Conservation (phyloP, 2,888 invertebrate species). For the Drymonia ruficornis region DNA sequence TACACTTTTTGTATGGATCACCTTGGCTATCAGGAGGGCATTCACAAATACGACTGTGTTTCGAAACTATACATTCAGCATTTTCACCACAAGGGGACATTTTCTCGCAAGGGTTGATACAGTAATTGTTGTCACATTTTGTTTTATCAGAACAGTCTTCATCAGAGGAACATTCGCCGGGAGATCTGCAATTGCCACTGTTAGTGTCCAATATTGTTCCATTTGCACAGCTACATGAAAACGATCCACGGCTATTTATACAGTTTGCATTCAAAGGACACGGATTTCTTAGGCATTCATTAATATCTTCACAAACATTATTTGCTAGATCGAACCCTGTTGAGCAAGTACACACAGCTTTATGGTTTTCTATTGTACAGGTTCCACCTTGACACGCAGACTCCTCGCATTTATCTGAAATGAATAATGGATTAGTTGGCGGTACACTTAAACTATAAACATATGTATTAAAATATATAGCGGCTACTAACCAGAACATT, state of each 20-base stretch:
- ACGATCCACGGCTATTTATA: conserved; percentile 91
- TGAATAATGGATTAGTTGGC: conserved; percentile 2
- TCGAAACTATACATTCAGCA: conserved; percentile 89
- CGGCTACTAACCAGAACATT: conserved; percentile 88
- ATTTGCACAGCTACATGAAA: conserved; percentile 90
- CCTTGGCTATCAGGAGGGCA: conserved; percentile 91
- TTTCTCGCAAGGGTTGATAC: conserved; percentile 91
- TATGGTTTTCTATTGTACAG: conserved; percentile 90
- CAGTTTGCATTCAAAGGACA: conserved; percentile 93
- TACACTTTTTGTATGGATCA: conserved; percentile 90
- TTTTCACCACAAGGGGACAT: conserved; percentile 88
- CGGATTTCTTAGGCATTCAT: conserved; percentile 91
- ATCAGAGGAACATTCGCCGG: conserved; percentile 93
- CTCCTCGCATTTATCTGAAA: conserved; percentile 91
- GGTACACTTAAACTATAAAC: background rate
- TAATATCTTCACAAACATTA: conserved; percentile 90
- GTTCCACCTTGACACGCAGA: conserved; percentile 92
- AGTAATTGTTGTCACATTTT: conserved; percentile 89
- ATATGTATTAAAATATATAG: conserved; percentile 8
- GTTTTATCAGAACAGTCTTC: conserved; percentile 92
- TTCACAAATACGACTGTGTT: conserved; percentile 89
- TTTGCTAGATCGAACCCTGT: conserved; percentile 88
- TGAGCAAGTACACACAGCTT: conserved; percentile 89
- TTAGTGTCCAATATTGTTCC: conserved; percentile 91
- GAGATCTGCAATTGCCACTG: conserved; percentile 90